These are phyloP conservation scores for Laticauda colubrina DNA, from an alignment of 2,113 vertebrate genomes.

Conservation along the genomic window DNA sequence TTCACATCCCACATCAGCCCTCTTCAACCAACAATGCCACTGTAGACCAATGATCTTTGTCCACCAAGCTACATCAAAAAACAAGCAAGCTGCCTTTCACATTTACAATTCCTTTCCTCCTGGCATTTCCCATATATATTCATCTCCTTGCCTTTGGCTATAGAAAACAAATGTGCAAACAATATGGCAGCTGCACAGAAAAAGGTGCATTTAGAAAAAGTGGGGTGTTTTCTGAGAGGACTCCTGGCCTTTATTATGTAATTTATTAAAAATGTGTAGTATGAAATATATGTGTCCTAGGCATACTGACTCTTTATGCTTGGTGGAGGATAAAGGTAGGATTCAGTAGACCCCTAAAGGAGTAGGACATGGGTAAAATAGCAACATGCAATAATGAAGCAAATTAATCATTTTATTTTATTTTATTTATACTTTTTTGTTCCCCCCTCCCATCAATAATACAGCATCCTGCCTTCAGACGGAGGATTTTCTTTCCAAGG, in stretches of 20 bases:
- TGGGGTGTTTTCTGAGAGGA: neutral
- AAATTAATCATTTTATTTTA: neutral
- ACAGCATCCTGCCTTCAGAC: neutral
- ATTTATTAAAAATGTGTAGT: slow-evolving; percentile 56
- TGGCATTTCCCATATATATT: slow-evolving; percentile 66
- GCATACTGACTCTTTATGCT: neutral
- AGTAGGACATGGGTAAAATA: slow-evolving; percentile 16
- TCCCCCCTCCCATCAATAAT: neutral
- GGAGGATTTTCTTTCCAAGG: neutral
- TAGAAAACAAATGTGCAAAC: slow-evolving; percentile 57
- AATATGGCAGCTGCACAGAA: slow-evolving; percentile 51
- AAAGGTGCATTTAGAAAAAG: slow-evolving; percentile 59
- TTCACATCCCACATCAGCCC: neutral
- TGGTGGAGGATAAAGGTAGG: neutral
- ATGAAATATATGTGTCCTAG: slow-evolving; percentile 33
- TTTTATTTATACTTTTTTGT: neutral
- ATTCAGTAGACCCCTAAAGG: slow-evolving; percentile 51
- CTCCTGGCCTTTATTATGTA: slow-evolving; percentile 33
- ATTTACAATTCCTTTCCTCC: slow-evolving; percentile 50
- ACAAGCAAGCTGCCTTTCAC: slow-evolving; percentile 67
- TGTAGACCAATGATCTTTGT: slow-evolving; percentile 48
- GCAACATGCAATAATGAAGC: neutral
- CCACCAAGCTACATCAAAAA: slow-evolving; percentile 58
- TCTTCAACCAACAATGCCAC: slow-evolving; percentile 49
- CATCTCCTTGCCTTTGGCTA: slow-evolving; percentile 57